Evolutionary conservation across 2,888 invertebrate genomes (phyloP), one percentile per base, ranked within the genome.

Genomic region (Heliothis peltigera): DNA sequence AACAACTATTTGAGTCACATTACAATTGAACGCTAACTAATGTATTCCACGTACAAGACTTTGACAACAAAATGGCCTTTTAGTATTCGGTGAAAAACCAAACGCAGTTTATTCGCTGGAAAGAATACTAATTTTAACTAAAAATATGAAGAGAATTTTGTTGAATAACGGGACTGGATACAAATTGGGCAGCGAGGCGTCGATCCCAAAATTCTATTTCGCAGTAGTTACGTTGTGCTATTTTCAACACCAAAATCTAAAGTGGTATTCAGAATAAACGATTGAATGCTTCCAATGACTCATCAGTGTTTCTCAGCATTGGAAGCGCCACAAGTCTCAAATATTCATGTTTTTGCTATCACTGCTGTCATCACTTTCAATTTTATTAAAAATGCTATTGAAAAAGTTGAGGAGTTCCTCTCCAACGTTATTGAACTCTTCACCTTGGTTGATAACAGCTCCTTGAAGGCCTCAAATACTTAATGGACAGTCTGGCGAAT

Each of bases 11-110:
- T 62, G 39, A 71, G 68, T 64, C 61, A 60, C 64, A 67, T 39
- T 39, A 69, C 62, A 71, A 42, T 56, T 21, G 22, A 66, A 49
- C 17, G 63, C 70, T 74, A 55, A 75, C 66, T 78, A 80, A 83
- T 76, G 47, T 78, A 82, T 80, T 84, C 83, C 76, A 77, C 77
- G 85, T 72, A 83, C 48, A 46, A 47, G 21, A 57, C 62, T 72
- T n/a, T 68, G 68, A 75, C 66, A 39, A 48, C 2, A 47, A 85
- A 35, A 84, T 84, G 80, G 80, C 85, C 85, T 81, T 84, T 75
- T 77, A 61, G 64, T 44, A 52, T 54, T 69, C 46, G 57, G 74
- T 68, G 82, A 64, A 77, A 75, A 79, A 79, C 65, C 65, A 15
- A 51, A 66, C 58, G 15, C 60, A 32, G 32, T 56, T 35, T 60